Evolutionary conservation across 2,888 invertebrate genomes (phyloP).

Genomic region (Creontiades dilutus): DNA sequence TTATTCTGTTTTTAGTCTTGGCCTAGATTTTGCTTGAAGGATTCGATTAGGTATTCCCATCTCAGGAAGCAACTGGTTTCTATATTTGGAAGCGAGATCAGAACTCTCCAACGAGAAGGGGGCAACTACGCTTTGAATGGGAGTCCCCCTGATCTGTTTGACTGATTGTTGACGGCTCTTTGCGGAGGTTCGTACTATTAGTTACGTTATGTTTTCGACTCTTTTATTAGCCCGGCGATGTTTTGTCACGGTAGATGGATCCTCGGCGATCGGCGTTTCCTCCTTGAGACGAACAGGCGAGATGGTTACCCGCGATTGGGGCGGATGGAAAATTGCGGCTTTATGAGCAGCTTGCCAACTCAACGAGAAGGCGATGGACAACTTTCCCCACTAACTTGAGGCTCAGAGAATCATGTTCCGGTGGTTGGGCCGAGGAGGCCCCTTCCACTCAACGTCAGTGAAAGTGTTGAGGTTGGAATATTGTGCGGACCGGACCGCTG

Average conservation of each 20-base stretch:
- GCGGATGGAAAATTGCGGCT: constrained; percentile 33
- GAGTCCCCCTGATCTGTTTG: not conserved
- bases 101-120: not conserved
- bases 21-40: constrained; percentile 13
- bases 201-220: constrained; percentile 5
- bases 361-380: constrained; percentile 48
- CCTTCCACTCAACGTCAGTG: constrained; percentile 15
- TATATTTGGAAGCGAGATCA: not conserved
- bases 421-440: constrained; percentile 21
- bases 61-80: not conserved
- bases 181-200: constrained; percentile 7
- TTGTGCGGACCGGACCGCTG: constrained; percentile 15
- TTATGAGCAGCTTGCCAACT: constrained; percentile 44
- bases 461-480: constrained; percentile 12
- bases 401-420: constrained; percentile 39
- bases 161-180: not conserved
- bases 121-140: not conserved
- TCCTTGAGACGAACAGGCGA: not conserved
- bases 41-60: not conserved
- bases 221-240: constrained; percentile 28
- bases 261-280: not conserved
- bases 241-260: constrained; percentile 8
- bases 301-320: not conserved
- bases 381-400: constrained; percentile 47
- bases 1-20: not conserved